Conservation (phyloP, 2,797 vertebrate genomes). For the Megaceryle alcyon region DNA sequence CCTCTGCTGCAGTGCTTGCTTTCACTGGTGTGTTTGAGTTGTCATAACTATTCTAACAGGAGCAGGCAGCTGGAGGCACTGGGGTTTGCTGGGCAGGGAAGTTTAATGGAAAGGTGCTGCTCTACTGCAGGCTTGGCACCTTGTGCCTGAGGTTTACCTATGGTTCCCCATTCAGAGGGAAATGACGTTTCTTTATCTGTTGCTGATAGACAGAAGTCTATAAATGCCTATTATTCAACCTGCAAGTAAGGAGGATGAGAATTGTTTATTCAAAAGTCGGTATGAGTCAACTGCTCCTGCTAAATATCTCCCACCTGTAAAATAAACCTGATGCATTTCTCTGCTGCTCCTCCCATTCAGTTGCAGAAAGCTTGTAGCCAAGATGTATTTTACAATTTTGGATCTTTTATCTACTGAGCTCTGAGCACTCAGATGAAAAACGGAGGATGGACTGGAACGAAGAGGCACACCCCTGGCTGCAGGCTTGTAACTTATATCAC, state of each 20-base stretch:
- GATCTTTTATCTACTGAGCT: rapidly evolving
- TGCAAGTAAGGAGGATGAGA: neutral
- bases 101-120: neutral
- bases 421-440: neutral
- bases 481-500: rapidly evolving
- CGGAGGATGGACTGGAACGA: neutral
- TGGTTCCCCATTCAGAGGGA: neutral
- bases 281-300: neutral
- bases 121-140: neutral
- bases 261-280: neutral
- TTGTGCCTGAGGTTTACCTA: rapidly evolving
- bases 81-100: neutral
- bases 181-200: neutral
- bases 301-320: neutral
- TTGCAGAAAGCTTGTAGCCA: neutral
- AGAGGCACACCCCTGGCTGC: neutral
- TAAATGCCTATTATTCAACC: neutral
- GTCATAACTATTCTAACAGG: neutral
- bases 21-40: rapidly evolving
- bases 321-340: neutral
- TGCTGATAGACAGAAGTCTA: neutral
- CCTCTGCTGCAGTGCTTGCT: rapidly evolving
- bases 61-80: neutral
- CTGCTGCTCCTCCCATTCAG: neutral
- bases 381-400: neutral